These are phyloP conservation scores for Drosophila micromelanica DNA, from an alignment of 1,140 invertebrate genomes.

Conservation along the genomic window DNA sequence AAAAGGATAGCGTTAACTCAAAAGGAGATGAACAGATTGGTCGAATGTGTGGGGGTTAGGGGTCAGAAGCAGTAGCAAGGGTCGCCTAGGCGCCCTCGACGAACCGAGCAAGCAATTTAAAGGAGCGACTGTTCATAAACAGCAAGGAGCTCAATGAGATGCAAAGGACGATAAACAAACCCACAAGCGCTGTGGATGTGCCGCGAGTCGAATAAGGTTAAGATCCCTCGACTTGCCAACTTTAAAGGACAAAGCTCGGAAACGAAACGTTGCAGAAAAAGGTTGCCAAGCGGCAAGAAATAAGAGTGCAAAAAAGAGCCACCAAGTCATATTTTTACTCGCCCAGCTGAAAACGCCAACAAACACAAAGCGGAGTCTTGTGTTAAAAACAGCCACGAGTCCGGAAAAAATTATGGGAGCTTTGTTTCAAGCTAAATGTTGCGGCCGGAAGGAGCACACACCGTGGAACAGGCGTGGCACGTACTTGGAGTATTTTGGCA, in stretches of 20 bases:
- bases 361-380: conserved; percentile 23
- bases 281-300: conserved; percentile 29
- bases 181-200: conserved; percentile 57
- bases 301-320: conserved; percentile 50
- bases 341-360: conserved; percentile 58
- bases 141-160: conserved; percentile 74
- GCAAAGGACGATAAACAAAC: conserved; percentile 80
- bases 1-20: conserved; percentile 3
- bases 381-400: conserved; percentile 1
- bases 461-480: conserved; percentile 38
- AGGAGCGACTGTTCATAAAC: conserved; percentile 40
- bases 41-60: not conserved
- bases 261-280: conserved; percentile 44
- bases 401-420: conserved; percentile 54
- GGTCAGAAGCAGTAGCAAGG: conserved; percentile 16
- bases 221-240: conserved; percentile 49
- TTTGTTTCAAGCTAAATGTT: conserved; percentile 46
- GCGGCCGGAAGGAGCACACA: conserved; percentile 11
- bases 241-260: conserved; percentile 36
- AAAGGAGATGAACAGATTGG: conserved; percentile 23
- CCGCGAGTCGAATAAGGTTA: conserved; percentile 66
- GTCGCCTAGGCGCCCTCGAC: conserved; percentile 21
- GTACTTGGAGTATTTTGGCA: conserved; percentile 80
- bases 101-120: conserved; percentile 22
- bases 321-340: conserved; percentile 73